Base-by-base conservation (phyloP, 2,888 invertebrate species). In the Brachyptera risi region DNA sequence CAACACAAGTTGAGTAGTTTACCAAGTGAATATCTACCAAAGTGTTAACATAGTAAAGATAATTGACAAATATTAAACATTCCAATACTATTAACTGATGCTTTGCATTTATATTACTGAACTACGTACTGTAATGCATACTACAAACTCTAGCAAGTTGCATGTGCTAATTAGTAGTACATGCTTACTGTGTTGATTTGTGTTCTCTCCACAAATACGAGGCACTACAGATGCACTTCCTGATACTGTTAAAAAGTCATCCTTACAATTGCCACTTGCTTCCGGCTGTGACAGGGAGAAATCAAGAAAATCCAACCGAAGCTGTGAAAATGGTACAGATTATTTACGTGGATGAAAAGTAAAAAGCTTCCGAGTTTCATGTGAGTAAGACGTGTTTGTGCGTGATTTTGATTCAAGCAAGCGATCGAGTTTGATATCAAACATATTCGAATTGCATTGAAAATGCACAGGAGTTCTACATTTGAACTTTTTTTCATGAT, bases 241-340 rank as follows among this genome's bases (percentile, higher is more conserved):
- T 0, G 84, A 80, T 24, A 91, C 78, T 2, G 84, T 80, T 63
- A 93, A 76, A 2, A 84, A 82, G 72, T 93, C 92, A 0, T 81
- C 83, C 13, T 76, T 73, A 70, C 92, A 92, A 56, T 78, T 76
- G 1, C 92, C 90, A 71, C 86, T 83, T 0, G 86, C 85, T 66
- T 85, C 81, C 0, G 92, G 90, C 66, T 88, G 89, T 0, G 87
- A 81, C 23, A 91, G 72, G 50, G 83, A 82, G 62, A 90, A 80
- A 66, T 87, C 86, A 56, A 88, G 71, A 71, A 93, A 89, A 69
- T 92, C 91, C 65, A 92, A 80, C 60, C 90, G 83, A 15, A 91
- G 76, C 84, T 91, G 77, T 44, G 77, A 78, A 31, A n/a, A n/a
- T n/a, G n/a, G n/a, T n/a, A n/a, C n/a, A n/a, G n/a, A n/a, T n/a